Conservation (phyloP, 2,113 vertebrate species). For the Gnathonemus longibarbis region DNA sequence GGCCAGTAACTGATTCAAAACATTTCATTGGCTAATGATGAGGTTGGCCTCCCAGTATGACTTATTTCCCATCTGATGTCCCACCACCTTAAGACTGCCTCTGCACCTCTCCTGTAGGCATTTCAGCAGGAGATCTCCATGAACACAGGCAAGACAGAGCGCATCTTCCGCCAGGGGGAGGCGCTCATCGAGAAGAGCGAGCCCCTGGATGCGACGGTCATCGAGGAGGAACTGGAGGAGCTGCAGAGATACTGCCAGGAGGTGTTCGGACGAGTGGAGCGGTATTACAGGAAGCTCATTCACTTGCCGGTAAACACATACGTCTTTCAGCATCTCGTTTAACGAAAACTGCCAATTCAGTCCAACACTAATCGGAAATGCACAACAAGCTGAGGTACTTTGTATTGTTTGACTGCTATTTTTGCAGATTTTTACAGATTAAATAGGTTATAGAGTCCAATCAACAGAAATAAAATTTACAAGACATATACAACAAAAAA, state of each 20-base stretch:
- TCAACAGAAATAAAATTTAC: background rate
- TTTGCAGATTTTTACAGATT: background rate
- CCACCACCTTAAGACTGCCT: background rate
- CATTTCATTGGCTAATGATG: background rate
- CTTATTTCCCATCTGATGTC: background rate
- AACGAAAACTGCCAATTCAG: background rate
- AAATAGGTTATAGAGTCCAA: background rate
- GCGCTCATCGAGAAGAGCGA: slow-evolving; percentile 89
- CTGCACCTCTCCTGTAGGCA: slow-evolving; percentile 48
- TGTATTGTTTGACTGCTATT: background rate
- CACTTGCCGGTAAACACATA: slow-evolving; percentile 70
- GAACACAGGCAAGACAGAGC: slow-evolving; percentile 81
- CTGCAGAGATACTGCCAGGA: slow-evolving; percentile 88
- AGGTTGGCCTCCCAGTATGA: background rate
- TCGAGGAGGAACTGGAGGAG: slow-evolving; percentile 91
- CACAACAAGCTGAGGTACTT: background rate
- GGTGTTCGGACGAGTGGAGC: slow-evolving; percentile 88
- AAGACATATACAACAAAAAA: background rate
- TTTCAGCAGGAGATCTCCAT: slow-evolving; percentile 94
- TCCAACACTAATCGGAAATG: background rate
- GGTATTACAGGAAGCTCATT: slow-evolving; percentile 91
- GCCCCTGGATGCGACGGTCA: slow-evolving; percentile 85
- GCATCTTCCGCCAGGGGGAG: slow-evolving; percentile 81
- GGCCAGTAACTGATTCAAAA: background rate
- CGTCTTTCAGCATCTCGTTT: background rate